Base-by-base conservation (phyloP, 1,140 invertebrate genomes). In the Orius insidiosus region DNA sequence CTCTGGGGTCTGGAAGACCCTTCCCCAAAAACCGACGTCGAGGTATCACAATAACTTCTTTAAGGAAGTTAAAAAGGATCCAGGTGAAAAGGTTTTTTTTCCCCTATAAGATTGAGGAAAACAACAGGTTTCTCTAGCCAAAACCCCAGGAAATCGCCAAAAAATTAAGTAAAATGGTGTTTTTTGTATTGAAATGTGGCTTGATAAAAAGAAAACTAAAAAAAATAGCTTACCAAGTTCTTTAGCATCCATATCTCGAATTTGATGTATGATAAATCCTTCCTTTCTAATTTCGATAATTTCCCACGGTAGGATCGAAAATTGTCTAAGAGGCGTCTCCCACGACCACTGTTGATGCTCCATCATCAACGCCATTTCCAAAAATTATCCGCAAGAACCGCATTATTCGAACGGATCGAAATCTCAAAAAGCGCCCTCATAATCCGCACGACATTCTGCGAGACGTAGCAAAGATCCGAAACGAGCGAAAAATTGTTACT, bases 341-440 rank as follows among this genome's bases (percentile, higher is more conserved):
- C 78, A 80, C 52, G 79, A 72, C 95, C 94, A 98, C 38, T 86
- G 72, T 58, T 85, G 79, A 0, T 78, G 68, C 59, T 95, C 86
- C 49, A 98, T 70, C 78, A 89, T 87, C 67, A 93, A 92, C 7
- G 85, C 77, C 53, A 96, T 70, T 45, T 71, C 71, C 3, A 89
- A 65, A 49, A 95, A 75, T 19, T 63, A 1, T 74, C 78, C 0
- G 93, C 78, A 70, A 96, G 76, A 37, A 90, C 68, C 0, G 93
- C 78, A 70, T 90, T 93, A 54, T 88, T 88, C 55, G 80, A 80
- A 34, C 85, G 70, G 5, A 98, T 61, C 4, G 84, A 84, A 52
- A 98, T 88, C 58, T 98, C 93, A 63, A 98, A 98, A 18, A 97
- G 63, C 0, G 90, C 92, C 41, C 94, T 68, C 8, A 80, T 75